Evolutionary conservation across 2,888 invertebrate genomes (phyloP), one percentile per base, ranked within the genome.

Genomic region (Ypsolopha scabrella): DNA sequence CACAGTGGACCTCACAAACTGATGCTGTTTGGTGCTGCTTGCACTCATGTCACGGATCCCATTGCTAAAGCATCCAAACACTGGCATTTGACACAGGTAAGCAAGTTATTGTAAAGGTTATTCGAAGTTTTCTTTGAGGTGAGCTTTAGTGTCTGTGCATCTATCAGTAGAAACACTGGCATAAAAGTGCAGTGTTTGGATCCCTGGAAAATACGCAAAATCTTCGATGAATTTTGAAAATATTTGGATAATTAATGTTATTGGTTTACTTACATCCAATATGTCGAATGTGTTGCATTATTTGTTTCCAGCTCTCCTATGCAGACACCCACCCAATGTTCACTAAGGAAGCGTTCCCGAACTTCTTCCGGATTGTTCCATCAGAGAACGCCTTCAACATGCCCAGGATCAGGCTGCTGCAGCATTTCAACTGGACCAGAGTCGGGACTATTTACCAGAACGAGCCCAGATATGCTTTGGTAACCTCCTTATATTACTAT

Each of bases 261-360:
- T 24, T 24, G 2, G 4, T 24, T 24, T 24, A 24, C 4, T 24
- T 24, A 24, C 24, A 24, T 24, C 2, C 4, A 24, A 24, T 24
- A 4, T 24, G 24, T 34, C 10, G 34, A 4, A 35, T 10, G 10
- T 38, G 39, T 24, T 14, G 8, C n/a, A 35, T 24, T 46, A 10
- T 6, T 54, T 37, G 24, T 58, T 80, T 80, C 24, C 88, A 96
- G 93, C 85, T 98, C 7, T 97, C 98, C 10, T 98, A 98, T 78
- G 98, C 97, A 6, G 98, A 99, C 77, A 98, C 97, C 6, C 97
- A 98, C 80, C 98, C 98, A 1, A 96, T 97, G 94, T 96, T 98
- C 80, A 95, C 95, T 6, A 93, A 92, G 68, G 93, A 94, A 66
- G 94, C 94, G 60, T 98, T 97, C 75, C 97, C 97, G 7, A 97